These are phyloP conservation scores for Tetramorium simillimum DNA, from an alignment of 1,140 invertebrate species.

Conservation along the genomic window DNA sequence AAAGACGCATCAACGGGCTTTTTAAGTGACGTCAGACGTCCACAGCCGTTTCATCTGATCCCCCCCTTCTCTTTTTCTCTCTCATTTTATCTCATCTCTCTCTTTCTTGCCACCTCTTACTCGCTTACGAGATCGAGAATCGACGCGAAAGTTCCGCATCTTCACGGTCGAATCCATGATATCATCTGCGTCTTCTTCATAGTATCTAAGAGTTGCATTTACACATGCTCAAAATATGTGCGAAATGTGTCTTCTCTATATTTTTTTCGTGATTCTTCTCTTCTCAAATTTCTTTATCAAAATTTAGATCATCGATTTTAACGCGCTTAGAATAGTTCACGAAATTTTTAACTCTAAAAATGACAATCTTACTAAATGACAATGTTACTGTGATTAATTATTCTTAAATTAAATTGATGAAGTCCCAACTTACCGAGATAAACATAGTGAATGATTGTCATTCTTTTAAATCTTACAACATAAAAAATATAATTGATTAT, in stretches of 20 bases:
- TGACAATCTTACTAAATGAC: no score
- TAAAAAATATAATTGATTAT: no score
- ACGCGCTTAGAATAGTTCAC: not conserved
- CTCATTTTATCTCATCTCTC: conserved; percentile 59
- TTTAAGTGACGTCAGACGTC: conserved; percentile 72
- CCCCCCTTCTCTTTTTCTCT: conserved; percentile 44
- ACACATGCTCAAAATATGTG: not conserved
- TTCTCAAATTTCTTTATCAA: not conserved
- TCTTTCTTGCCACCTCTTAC: conserved; percentile 53
- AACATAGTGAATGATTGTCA: not conserved
- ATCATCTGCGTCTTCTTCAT: not conserved
- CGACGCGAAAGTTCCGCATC: conserved; percentile 32
- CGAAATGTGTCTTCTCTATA: not conserved
- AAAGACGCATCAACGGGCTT: conserved; percentile 62
- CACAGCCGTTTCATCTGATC: conserved; percentile 67
- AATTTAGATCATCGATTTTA: not conserved
- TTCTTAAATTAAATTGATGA: not conserved
- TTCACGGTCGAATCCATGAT: conserved; percentile 25
- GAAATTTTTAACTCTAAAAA: no score
- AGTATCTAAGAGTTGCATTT: not conserved
- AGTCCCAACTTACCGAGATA: no score
- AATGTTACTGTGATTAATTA: not conserved
- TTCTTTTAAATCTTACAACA: not conserved
- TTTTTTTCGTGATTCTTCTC: not conserved
- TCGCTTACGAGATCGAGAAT: conserved; percentile 58